A percentile compares a stretch with the other conserved stretches of the same genome.
Evolutionary conservation across 2,888 invertebrate species (phyloP).

Genomic region (Drosophila borborema): DNA sequence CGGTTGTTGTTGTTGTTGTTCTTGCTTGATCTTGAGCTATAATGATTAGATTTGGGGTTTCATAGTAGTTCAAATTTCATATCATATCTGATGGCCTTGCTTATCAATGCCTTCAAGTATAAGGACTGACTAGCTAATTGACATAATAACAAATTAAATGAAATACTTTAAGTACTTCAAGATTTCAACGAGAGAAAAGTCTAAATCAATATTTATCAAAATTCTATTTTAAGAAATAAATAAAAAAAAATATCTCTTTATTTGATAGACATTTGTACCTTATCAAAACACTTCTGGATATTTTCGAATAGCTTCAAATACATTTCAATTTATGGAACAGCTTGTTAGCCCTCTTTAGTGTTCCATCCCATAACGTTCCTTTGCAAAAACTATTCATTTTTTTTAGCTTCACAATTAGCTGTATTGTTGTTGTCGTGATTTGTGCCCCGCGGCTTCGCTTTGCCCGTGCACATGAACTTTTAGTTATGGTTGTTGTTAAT

Average conservation of each 20-base stretch:
- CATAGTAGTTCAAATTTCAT: constrained; percentile 3
- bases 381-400: constrained; percentile 22
- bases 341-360: constrained; percentile 14
- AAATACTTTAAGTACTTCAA: constrained; percentile 13
- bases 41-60: constrained; percentile 36
- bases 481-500: constrained; percentile 45
- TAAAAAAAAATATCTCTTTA: background rate
- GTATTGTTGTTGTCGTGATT: constrained; percentile 27
- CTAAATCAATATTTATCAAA: background rate
- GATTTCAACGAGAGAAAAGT: background rate
- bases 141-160: background rate
- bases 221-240: background rate
- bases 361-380: constrained; percentile 60
- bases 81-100: constrained; percentile 24
- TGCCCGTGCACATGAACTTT: constrained; percentile 68
- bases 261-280: background rate
- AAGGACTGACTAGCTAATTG: constrained; percentile 4
- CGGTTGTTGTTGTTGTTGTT: constrained; percentile 12
- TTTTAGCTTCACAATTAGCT: constrained; percentile 34
- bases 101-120: constrained; percentile 2
- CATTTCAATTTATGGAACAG: background rate
- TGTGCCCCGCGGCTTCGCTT: constrained; percentile 41
- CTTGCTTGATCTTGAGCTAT: constrained; percentile 58
- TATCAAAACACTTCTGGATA: background rate
- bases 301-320: background rate